Evolutionary conservation across 2,113 vertebrate genomes (phyloP), one percentile per base, ranked within the genome.

Genomic region (Lycocorax pyrrhopterus): DNA sequence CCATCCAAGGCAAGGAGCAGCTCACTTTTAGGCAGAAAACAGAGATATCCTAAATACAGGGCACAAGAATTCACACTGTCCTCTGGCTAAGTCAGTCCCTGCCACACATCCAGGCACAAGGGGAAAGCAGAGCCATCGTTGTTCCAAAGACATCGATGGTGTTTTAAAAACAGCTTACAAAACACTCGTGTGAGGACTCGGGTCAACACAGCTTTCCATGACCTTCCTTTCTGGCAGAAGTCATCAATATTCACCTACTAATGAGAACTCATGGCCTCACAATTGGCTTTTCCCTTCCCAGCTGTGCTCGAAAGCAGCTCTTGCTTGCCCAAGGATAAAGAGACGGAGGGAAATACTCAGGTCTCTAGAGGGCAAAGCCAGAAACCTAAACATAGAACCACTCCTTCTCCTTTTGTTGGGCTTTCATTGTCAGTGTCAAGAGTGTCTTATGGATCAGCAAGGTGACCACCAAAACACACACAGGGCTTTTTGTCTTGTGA

Each of bases 391-490:
- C 32, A 62, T 29, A 62, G 84, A 60, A 56, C 29, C 55, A 49
- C 55, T 55, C 53, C 29, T 71, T 32, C 30, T 59, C 23, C 62
- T 87, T 89, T 85, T 66, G 53, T 58, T 69, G 23, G 53, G 17
- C 33, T 84, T 90, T 51, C 53, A 83, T 43, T 89, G 58, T 49
- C 51, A 55, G 52, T 20, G 10, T 49, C 53, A 22, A 16, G 52
- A 80, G 44, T 25, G 9, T 60, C 44, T 41, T 29, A 52, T 32
- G 37, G 74, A 74, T 80, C 82, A 77, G 59, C 94, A 93, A 95
- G 94, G 95, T 94, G 87, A 91, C 75, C 41, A 89, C 46, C 80
- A 63, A 62, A 82, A 51, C 75, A 63, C 73, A 92, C 46, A 71
- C 55, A 66, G 19, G 51, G 71, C 72, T 82, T 92, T 93, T 91